Evolutionary conservation across 2,888 invertebrate genomes (phyloP), one percentile per base, ranked within the genome.

Genomic region (Polydrusus tereticollis): DNA sequence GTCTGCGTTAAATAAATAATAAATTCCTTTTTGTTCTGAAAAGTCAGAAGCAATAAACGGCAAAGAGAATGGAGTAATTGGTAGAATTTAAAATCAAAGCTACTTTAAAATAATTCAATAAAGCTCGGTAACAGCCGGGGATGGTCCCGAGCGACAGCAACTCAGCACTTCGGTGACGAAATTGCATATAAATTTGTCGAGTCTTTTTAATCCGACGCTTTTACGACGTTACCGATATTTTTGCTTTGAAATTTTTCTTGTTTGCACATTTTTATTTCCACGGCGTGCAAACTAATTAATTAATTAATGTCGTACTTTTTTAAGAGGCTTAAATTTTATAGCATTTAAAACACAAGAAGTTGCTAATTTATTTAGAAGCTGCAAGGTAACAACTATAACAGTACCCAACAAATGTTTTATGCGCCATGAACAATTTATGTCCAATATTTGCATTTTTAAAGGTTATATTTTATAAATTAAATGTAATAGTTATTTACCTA

Each of bases 71-170:
- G 66, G 75, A 66, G 67, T 74, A 76, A 76, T 76, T 75, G 75
- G 76, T 76, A 75, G 81, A 81, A 82, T 82, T 80, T 79, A 76
- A 80, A 82, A 82, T 82, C 82, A 82, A 81, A 82, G 82, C 81
- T 78, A 79, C 80, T 80, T 72, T 68, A 73, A 75, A 74, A 72
- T 78, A 74, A 74, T 71, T 52, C 38, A 71, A 74, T 74, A 63
- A 74, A 70, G 41, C 68, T 74, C 71, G 68, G 66, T 71, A 71
- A 71, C 71, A 60, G 66, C 60, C 71, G 60, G 63, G 68, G 64
- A 69, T 60, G 59, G 62, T 73, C 70, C 73, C 73, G 58, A 33
- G 66, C 67, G 73, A 63, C 73, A 65, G 59, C 52, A 73, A 29
- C 64, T 47, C 64, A 62, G 60, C 69, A 36, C 64, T 58, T 68